These are phyloP conservation scores for Thalassarche chlororhynchos DNA, from an alignment of 2,113 vertebrate genomes.

Conservation along the genomic window DNA sequence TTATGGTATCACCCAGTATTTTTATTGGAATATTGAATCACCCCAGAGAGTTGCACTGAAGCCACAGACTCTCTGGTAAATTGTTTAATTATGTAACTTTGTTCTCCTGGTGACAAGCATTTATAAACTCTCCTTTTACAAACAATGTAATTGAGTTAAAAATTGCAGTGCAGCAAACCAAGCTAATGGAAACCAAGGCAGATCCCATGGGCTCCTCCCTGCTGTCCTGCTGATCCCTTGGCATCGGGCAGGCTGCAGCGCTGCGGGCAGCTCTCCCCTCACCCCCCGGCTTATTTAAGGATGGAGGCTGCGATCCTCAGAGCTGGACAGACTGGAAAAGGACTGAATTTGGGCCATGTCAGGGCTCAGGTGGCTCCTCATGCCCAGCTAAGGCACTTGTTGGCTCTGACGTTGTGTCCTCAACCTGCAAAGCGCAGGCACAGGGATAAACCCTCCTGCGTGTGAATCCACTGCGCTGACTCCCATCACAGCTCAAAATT, in stretches of 20 bases:
- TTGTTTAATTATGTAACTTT: slow-evolving; percentile 7
- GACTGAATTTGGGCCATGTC: neutral
- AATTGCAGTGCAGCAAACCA: neutral
- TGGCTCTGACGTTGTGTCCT: neutral
- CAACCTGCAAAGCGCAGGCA: neutral
- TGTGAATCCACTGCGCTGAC: neutral
- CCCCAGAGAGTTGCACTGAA: neutral
- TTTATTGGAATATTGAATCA: neutral
- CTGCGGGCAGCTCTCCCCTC: neutral
- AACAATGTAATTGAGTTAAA: neutral
- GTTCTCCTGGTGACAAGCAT: neutral
- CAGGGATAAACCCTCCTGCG: neutral
- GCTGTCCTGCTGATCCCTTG: neutral
- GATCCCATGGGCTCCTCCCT: neutral
- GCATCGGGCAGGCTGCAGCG: neutral
- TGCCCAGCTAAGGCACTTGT: neutral
- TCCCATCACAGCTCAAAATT: neutral
- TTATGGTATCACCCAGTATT: slow-evolving; percentile 36
- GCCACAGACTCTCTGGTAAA: neutral
- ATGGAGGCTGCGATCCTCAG: neutral
- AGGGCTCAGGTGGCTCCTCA: neutral
- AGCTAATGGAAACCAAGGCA: neutral
- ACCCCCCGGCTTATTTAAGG: neutral
- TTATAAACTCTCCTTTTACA: neutral
- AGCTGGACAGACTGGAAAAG: neutral